A percentile compares a stretch with the other conserved stretches of the same genome.
phyloP scores from a whole-genome alignment of 2,888 invertebrate genomes.

The Limnephilus lunatus region DNA sequence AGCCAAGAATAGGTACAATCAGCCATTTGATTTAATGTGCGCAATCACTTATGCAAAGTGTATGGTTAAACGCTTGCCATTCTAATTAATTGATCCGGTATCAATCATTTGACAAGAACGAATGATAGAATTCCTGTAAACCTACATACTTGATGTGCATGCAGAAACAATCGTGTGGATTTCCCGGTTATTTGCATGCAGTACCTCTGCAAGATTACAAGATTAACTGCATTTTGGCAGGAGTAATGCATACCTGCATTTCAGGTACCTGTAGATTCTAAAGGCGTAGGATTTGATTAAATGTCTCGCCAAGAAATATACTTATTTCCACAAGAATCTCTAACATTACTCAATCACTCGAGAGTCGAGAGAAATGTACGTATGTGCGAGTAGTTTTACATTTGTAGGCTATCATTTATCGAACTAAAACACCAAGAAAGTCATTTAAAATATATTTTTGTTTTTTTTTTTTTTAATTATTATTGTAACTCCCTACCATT shows the following conservation, averaged over 20 bases:
- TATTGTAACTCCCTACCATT: too few relatives aligned
- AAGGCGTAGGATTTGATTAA: background rate
- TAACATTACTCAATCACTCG: background rate
- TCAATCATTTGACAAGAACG: slow-evolving; percentile 2
- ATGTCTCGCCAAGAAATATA: background rate
- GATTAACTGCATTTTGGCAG: background rate
- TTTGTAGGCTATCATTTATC: background rate
- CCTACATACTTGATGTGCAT: background rate
- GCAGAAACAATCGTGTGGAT: background rate
- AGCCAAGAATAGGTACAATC: background rate
- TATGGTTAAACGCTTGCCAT: background rate
- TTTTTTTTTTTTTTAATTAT: too few relatives aligned
- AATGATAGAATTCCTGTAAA: background rate
- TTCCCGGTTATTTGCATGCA: background rate
- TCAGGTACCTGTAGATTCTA: background rate
- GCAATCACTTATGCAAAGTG: background rate
- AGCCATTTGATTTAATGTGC: slow-evolving; percentile 2
- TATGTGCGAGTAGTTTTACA: too few relatives aligned
- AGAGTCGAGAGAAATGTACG: too few relatives aligned
- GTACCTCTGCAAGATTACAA: background rate
- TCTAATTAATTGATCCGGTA: slow-evolving; percentile 2
- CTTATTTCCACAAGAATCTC: background rate
- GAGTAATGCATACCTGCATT: background rate
- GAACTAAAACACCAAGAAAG: background rate
- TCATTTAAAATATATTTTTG: background rate